Conservation (phyloP, 1,140 invertebrate species). For the Zelostemma sp. region DNA sequence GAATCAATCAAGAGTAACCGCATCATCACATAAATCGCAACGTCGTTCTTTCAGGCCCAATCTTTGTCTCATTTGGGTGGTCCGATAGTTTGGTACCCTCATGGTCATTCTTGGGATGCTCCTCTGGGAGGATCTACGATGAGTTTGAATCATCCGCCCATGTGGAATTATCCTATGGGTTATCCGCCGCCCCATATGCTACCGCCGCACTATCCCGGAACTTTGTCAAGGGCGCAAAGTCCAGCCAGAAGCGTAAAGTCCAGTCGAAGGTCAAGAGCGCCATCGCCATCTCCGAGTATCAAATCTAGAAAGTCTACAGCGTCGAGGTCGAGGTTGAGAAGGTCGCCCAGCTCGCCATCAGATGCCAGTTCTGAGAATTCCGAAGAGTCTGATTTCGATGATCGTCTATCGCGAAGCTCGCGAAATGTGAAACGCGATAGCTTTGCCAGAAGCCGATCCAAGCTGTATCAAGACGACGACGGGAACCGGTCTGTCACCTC, state of each 20-base stretch:
- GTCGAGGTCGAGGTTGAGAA: slow-evolving; percentile 59
- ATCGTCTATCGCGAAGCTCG: slow-evolving; percentile 69
- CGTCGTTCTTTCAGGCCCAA: slow-evolving; percentile 72
- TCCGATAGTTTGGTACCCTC: slow-evolving; percentile 70
- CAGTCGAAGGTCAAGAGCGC: slow-evolving; percentile 70
- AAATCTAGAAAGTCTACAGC: slow-evolving; percentile 76
- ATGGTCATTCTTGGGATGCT: slow-evolving; percentile 57
- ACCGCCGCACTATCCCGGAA: slow-evolving; percentile 66
- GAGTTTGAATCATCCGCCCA: slow-evolving; percentile 61
- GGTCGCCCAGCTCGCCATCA: slow-evolving; percentile 64
- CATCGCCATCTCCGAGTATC: slow-evolving; percentile 78
- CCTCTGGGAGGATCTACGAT: slow-evolving; percentile 61
- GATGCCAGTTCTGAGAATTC: slow-evolving; percentile 70
- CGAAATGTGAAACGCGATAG: slow-evolving; percentile 54
- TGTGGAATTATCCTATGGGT: slow-evolving; percentile 64
- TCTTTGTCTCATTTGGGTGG: slow-evolving; percentile 77
- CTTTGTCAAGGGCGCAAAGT: slow-evolving; percentile 62
- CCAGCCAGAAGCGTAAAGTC: slow-evolving; percentile 68
- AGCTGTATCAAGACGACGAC: slow-evolving; percentile 60
- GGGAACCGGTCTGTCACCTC: slow-evolving; percentile 27
- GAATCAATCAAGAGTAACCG: neutral
- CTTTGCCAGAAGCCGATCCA: slow-evolving; percentile 47
- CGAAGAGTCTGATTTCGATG: slow-evolving; percentile 72
- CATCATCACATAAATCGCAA: neutral
- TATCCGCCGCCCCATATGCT: slow-evolving; percentile 68